A percentile compares a stretch with the other conserved stretches of the same genome.
Evolutionary conservation across 2,797 vertebrate species (phyloP).

Genomic region (Halcyon chelicuti): DNA sequence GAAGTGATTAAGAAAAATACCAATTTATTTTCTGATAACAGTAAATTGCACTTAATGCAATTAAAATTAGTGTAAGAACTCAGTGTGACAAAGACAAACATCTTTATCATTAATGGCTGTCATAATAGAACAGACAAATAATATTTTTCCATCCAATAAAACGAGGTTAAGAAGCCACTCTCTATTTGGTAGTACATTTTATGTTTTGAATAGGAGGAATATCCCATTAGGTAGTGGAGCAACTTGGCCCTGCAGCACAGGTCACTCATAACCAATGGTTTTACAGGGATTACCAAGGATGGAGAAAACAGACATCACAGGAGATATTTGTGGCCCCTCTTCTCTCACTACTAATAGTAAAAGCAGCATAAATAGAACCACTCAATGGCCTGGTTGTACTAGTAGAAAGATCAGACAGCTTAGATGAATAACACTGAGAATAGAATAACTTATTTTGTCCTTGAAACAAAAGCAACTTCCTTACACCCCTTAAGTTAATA

Average conservation of each 20-base stretch:
- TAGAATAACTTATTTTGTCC: slow-evolving; percentile 65
- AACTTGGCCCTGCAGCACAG: neutral
- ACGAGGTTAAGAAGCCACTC: neutral
- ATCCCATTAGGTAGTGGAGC: neutral
- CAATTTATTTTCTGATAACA: neutral
- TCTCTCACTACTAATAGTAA: neutral
- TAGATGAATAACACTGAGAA: slow-evolving; percentile 53
- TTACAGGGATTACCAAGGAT: neutral
- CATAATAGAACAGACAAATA: neutral
- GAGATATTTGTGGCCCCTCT: neutral
- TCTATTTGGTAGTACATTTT: neutral
- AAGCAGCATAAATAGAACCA: slow-evolving; percentile 41
- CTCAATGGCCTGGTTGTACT: slow-evolving; percentile 3
- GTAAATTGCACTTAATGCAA: neutral
- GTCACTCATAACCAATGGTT: neutral
- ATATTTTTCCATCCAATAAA: neutral
- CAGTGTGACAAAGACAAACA: neutral
- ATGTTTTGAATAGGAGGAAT: neutral
- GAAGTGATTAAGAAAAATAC: neutral
- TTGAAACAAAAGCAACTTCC: slow-evolving; percentile 78
- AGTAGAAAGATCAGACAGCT: slow-evolving; percentile 48
- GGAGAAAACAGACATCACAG: neutral
- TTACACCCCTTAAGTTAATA: slow-evolving; percentile 75
- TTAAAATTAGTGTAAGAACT: neutral
- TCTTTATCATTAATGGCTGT: neutral